Evolutionary conservation across 2,888 invertebrate species (phyloP), one percentile per base, ranked within the genome.

Genomic region (Synanthedon formicaeformis): DNA sequence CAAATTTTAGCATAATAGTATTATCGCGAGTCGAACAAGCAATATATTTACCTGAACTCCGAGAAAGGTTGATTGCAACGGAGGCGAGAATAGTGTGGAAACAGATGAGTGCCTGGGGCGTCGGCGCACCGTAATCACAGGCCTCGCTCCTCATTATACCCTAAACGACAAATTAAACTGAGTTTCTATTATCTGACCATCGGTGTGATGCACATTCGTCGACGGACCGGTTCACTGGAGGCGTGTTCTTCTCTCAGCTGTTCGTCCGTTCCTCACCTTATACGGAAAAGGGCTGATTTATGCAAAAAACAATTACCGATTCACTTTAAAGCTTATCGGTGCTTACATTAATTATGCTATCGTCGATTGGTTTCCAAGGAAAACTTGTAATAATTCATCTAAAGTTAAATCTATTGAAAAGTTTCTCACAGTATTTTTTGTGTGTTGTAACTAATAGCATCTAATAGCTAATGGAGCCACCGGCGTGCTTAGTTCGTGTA

Each of bases 81-180:
- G 52, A 55, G 51, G 40, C 40, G 50, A 10, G 6, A 23, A 48
- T 48, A 23, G 75, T 71, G 79, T 75, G 76, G 78, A 78, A 75
- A 76, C 79, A 69, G 70, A 67, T 70, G 80, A 76, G 34, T 34
- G 75, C 78, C 79, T 77, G 82, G 78, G 76, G 84, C 87, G 77
- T 34, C 76, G 86, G 86, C 81, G 79, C 79, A 73, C 71, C 74
- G 73, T 90, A 89, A 90, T 90, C 87, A 89, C 89, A 89, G 89
- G 85, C 81, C 86, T 64, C 69, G 71, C 69, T 73, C 71, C 81
- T 87, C 85, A 88, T 88, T 88, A 86, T 84, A 73, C 80, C 80
- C 81, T 86, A 87, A 87, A 87, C 86, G 86, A 87, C 86, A 87
- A 87, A 86, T 87, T 87, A 87, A 87, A 85, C 79, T 81, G 84